phyloP scores from a whole-genome alignment of 2,797 vertebrate genomes.

The Enteromius treurensis region DNA sequence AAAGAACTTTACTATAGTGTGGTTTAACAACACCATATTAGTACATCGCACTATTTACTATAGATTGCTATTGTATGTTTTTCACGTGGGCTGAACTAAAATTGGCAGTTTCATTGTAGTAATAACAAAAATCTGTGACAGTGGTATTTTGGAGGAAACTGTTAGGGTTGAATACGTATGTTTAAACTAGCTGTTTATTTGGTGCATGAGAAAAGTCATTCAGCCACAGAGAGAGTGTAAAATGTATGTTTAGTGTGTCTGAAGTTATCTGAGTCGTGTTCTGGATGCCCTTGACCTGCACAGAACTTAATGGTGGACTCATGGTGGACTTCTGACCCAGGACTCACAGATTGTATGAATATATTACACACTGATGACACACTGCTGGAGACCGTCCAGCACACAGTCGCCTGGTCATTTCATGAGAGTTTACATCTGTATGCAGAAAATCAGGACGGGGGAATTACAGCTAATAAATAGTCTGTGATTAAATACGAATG shows the following conservation, averaged over 20 bases:
- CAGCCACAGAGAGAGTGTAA: background rate
- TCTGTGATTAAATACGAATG: conserved; percentile 30
- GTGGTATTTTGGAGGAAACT: background rate
- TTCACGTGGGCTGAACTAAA: background rate
- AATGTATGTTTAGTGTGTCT: conserved; percentile 2
- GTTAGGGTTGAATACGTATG: background rate
- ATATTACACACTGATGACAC: conserved; percentile 55
- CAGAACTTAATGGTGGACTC: conserved; percentile 11
- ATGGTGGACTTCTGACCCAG: conserved; percentile 17
- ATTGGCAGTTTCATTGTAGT: background rate
- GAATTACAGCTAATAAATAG: background rate
- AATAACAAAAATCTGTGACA: background rate
- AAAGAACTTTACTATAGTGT: no score
- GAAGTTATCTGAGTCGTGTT: background rate
- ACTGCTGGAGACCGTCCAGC: conserved; percentile 44
- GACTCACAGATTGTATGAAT: conserved; percentile 32
- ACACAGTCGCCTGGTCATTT: background rate
- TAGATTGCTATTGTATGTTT: no score
- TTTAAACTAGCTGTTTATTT: background rate
- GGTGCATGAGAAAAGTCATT: background rate
- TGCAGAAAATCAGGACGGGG: background rate
- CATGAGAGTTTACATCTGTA: background rate
- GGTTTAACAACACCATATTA: no score
- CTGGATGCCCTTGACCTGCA: conserved; percentile 33
- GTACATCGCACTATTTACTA: no score